phyloP scores from a whole-genome alignment of 1,140 invertebrate genomes.

The Calephelis nemesis region DNA sequence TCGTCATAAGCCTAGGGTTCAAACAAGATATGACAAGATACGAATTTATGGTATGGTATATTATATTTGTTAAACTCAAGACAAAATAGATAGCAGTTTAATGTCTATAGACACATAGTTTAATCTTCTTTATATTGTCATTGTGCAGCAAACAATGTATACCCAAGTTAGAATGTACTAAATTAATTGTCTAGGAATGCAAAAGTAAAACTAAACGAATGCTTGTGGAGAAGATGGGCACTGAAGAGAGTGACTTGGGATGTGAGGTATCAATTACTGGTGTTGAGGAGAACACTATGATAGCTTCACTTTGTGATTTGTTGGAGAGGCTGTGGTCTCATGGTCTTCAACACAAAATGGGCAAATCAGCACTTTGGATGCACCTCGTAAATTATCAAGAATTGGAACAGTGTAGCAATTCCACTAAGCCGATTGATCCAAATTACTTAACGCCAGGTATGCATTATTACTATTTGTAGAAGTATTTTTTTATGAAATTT shows the following conservation, averaged over 20 bases:
- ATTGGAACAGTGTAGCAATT: slow-evolving; percentile 88
- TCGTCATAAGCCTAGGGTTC: too few species aligned
- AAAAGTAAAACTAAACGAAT: slow-evolving; percentile 97
- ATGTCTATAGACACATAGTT: too few species aligned
- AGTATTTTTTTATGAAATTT: too few species aligned
- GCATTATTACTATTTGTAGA: slow-evolving; percentile 19
- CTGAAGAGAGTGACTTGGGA: slow-evolving; percentile 87
- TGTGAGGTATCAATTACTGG: slow-evolving; percentile 82
- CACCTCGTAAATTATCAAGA: slow-evolving; percentile 95
- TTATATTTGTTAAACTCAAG: too few species aligned
- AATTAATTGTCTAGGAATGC: slow-evolving; percentile 83
- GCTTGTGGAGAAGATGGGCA: slow-evolving; percentile 98
- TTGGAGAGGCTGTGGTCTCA: slow-evolving; percentile 99
- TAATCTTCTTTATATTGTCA: too few species aligned
- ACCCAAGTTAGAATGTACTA: background rate
- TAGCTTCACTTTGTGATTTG: slow-evolving; percentile 97
- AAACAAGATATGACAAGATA: too few species aligned
- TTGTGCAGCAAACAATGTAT: too few species aligned
- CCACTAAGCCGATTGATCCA: slow-evolving; percentile 87
- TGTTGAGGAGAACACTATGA: slow-evolving; percentile 98
- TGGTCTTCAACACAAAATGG: slow-evolving; percentile 96
- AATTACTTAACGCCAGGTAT: slow-evolving; percentile 91
- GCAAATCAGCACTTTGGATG: slow-evolving; percentile 97
- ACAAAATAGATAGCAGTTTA: too few species aligned
- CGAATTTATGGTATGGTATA: too few species aligned